These are phyloP conservation scores for Oncorhynchus nerka DNA, from an alignment of 2,113 vertebrate species.

Conservation along the genomic window DNA sequence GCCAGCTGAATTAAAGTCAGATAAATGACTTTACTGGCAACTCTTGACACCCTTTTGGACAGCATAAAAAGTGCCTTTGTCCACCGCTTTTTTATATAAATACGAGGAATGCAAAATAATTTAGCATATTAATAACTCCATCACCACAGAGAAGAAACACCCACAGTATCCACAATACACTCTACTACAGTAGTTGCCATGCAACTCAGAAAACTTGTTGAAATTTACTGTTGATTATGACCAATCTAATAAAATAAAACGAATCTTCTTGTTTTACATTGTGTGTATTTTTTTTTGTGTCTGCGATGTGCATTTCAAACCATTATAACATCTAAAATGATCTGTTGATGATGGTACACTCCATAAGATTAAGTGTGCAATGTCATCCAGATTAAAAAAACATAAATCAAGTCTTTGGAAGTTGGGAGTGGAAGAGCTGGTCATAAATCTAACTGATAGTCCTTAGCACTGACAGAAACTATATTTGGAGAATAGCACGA, in stretches of 20 bases:
- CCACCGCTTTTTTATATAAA: slow-evolving; percentile 26
- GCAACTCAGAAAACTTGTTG: slow-evolving; percentile 59
- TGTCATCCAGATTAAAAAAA: slow-evolving; percentile 43
- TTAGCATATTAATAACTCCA: slow-evolving; percentile 24
- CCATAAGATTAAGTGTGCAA: no score
- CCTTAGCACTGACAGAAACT: background rate
- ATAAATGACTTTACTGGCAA: slow-evolving; percentile 55
- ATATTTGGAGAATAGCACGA: background rate
- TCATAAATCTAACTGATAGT: background rate
- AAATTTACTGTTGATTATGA: slow-evolving; percentile 47
- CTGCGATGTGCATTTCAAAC: no score
- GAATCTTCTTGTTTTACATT: slow-evolving; percentile 18
- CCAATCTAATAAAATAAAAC: slow-evolving; percentile 42
- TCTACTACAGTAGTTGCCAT: background rate
- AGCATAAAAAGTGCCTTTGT: slow-evolving; percentile 49
- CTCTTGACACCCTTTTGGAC: slow-evolving; percentile 47
- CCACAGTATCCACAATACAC: no score
- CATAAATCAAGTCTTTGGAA: slow-evolving; percentile 39
- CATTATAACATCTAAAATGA: no score
- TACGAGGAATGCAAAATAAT: background rate
- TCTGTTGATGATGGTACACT: no score
- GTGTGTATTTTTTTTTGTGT: background rate
- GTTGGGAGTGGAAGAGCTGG: background rate
- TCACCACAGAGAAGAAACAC: slow-evolving; percentile 35
- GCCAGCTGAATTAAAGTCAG: slow-evolving; percentile 61